These are phyloP conservation scores for Esperia sulphurella DNA, from an alignment of 2,888 invertebrate genomes.

Conservation along the genomic window DNA sequence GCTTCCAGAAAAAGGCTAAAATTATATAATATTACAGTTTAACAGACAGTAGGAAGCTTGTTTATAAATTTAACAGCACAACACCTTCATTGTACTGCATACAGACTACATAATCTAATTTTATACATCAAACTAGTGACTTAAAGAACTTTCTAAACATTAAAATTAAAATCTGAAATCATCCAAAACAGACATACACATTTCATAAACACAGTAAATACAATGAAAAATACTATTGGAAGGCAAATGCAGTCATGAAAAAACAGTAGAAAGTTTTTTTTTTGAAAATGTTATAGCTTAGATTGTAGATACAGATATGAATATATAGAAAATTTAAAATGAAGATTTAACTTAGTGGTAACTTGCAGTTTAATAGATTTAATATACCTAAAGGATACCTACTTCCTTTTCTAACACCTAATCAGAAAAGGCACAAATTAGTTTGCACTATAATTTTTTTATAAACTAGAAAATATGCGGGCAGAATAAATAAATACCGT, in stretches of 20 bases:
- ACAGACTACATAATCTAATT: no score
- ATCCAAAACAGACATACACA: neutral
- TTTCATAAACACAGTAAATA: neutral
- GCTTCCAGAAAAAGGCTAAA: no score
- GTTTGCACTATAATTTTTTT: constrained; percentile 34
- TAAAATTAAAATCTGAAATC: no score
- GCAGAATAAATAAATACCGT: neutral
- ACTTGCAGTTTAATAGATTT: constrained; percentile 12
- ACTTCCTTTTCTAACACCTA: constrained; percentile 9
- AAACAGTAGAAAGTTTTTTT: no score
- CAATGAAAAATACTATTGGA: neutral
- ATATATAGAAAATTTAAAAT: no score
- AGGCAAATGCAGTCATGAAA: neutral
- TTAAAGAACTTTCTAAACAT: no score
- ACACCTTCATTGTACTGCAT: no score
- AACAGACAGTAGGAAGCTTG: no score
- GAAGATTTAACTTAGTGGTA: constrained; percentile 11
- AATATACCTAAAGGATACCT: constrained; percentile 4
- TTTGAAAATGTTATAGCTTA: no score
- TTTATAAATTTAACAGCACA: no score
- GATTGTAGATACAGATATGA: neutral
- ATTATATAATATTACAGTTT: no score
- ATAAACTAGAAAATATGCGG: constrained; percentile 6
- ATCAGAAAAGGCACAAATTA: constrained; percentile 33
- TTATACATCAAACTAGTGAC: no score